Evolutionary conservation across 1,140 invertebrate genomes (phyloP).

Genomic region (Aphis gossypii): DNA sequence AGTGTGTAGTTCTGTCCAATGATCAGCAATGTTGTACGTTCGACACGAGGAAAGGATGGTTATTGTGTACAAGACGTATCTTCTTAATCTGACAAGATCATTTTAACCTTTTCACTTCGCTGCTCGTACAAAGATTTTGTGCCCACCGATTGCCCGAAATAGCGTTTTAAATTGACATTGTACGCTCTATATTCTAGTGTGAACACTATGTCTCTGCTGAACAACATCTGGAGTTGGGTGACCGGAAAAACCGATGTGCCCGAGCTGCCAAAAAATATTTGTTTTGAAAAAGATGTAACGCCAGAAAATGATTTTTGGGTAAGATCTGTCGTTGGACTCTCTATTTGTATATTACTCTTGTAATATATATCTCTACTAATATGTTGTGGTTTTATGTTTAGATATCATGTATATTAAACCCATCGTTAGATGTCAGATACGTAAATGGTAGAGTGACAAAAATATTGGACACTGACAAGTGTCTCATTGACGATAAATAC

Average conservation of each 20-base stretch:
- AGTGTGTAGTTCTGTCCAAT: too few relatives aligned
- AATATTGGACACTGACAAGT: constrained; percentile 38
- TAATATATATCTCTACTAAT: not conserved
- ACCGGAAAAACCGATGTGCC: not conserved
- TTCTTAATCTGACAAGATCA: not conserved
- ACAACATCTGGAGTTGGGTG: not conserved
- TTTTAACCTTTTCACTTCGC: not conserved
- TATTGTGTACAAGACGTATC: too few relatives aligned
- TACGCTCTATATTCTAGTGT: not conserved
- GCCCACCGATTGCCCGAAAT: not conserved
- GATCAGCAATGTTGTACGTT: too few relatives aligned
- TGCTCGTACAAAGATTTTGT: not conserved
- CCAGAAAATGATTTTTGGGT: constrained; percentile 42
- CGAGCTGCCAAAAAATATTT: not conserved
- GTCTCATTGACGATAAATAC: constrained; percentile 1
- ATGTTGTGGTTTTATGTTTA: not conserved
- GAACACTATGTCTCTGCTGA: not conserved
- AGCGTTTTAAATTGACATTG: not conserved
- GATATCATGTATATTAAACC: constrained; percentile 42
- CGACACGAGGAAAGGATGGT: too few relatives aligned
- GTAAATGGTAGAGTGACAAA: constrained; percentile 28
- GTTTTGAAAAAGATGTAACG: constrained; percentile 36
- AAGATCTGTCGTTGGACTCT: not conserved
- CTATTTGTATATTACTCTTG: not conserved
- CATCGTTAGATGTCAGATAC: not conserved